A percentile compares a stretch with the other conserved stretches of the same genome.
Evolutionary conservation across 2,888 invertebrate genomes (phyloP).

Genomic region (Conops quadrifasciatus): DNA sequence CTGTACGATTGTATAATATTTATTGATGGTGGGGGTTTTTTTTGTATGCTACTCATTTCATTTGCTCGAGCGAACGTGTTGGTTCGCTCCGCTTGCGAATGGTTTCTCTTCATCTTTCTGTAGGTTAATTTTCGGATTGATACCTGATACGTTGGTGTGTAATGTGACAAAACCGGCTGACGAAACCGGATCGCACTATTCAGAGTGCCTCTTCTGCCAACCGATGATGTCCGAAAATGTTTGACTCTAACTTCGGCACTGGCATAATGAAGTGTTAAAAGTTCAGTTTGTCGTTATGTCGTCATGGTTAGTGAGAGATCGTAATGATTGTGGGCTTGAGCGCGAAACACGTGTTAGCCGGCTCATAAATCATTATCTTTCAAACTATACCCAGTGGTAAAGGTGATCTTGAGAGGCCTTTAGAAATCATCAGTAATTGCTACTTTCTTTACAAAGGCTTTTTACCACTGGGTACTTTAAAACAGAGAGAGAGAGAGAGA

Average conservation of each 20-base stretch:
- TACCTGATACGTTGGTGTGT: background rate
- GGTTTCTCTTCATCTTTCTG: background rate
- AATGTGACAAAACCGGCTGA: background rate
- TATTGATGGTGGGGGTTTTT: slow-evolving; percentile 33
- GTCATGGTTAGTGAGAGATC: background rate
- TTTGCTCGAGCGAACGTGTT: slow-evolving; percentile 46
- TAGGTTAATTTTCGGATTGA: no score
- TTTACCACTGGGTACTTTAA: no score
- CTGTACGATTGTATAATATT: slow-evolving; percentile 42
- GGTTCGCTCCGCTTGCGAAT: slow-evolving; percentile 2
- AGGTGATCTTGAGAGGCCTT: no score
- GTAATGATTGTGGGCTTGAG: background rate
- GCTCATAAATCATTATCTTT: slow-evolving; percentile 14
- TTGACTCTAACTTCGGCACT: background rate
- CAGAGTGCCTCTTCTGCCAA: background rate
- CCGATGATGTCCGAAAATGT: no score
- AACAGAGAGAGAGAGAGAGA: no score
- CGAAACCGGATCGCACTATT: background rate
- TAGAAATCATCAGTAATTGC: no score
- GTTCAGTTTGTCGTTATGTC: background rate
- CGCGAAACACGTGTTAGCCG: slow-evolving; percentile 18
- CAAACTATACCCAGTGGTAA: no score
- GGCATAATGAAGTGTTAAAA: slow-evolving; percentile 27
- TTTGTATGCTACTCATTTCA: slow-evolving; percentile 32
- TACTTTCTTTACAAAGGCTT: no score